These are phyloP conservation scores for Paragorgia papillata DNA, from an alignment of 92 coral and sea anemone genomes.

Conservation along the genomic window DNA sequence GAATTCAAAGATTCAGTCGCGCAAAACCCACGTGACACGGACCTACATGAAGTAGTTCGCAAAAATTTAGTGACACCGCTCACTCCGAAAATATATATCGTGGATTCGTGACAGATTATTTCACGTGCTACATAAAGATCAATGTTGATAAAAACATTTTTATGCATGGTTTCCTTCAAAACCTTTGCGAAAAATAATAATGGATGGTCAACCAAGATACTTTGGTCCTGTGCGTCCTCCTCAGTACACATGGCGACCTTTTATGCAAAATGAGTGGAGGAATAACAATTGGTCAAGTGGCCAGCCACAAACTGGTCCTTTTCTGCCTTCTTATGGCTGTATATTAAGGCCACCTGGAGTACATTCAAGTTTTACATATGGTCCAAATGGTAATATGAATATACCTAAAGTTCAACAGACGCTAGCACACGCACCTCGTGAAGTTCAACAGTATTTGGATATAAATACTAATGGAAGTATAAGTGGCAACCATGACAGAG, in stretches of 20 bases:
- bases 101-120: no score
- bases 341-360: not conserved
- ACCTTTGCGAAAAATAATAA: not conserved
- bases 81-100: no score
- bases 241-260: not conserved
- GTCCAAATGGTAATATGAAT: not conserved
- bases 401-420: not conserved
- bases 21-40: no score
- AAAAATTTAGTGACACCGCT: no score
- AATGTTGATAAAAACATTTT: no score
- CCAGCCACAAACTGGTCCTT: not conserved
- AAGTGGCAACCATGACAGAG: not conserved
- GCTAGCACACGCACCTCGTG: not conserved
- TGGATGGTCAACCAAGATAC: constrained; percentile 6
- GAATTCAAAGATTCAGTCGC: no score
- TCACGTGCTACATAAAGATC: no score
- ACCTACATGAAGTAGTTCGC: no score
- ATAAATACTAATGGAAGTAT: not conserved
- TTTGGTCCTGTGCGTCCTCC: not conserved
- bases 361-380: constrained; percentile 3
- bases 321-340: not conserved
- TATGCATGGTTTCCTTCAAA: no score
- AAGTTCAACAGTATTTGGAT: constrained; percentile 28
- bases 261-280: not conserved
- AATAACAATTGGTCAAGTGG: not conserved